Base-by-base conservation (phyloP, 2,888 invertebrate genomes). In the Leptopterna dolabrata region DNA sequence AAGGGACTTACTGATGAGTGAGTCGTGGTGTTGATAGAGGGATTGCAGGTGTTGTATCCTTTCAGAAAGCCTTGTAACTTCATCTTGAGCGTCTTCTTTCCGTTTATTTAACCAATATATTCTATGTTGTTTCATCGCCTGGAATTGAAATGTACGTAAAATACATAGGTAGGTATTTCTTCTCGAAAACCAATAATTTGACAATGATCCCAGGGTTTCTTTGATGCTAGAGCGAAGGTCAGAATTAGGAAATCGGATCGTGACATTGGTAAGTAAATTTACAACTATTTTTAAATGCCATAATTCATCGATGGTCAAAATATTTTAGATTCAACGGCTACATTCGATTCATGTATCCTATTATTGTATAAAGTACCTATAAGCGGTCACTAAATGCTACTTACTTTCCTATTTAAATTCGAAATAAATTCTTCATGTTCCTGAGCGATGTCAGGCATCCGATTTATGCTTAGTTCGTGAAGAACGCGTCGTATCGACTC, bases 401-500 rank as follows among this genome's bases (percentile, higher is more conserved):
- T 88, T 91, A 93, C 94, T 92, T 93, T 93, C 90, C 94, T 92
- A 89, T 93, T 94, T 19, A 94, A 92, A 90, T 93, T 94, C 6
- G 94, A 93, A 43, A 94, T 91, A 88, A 94, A 94, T 90, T 94
- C 94, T 91, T 94, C 94, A 90, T 94, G 94, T 89, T 94, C 94
- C 0, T 92, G 91, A 0, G 93, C 93, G 45, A 93, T 89, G 90
- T 93, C 89, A 19, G 90, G 89, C 87, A 90, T 90, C 80, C 90
- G 87, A 85, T 90, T 90, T 63, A 90, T 87, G 86, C 88, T 88
- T 27, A 90, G 87, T 85, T 90, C 90, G 24, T 88, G 87, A 55
- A 90, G 84, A 13, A 89, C 90, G 80, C 89, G 88, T 29, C 88
- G 86, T 29, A 90, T 90, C 0, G 90, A 89, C 71, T 90, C 90